These are phyloP conservation scores for Phorcus lineatus DNA, from an alignment of 2,888 invertebrate species.

Conservation along the genomic window DNA sequence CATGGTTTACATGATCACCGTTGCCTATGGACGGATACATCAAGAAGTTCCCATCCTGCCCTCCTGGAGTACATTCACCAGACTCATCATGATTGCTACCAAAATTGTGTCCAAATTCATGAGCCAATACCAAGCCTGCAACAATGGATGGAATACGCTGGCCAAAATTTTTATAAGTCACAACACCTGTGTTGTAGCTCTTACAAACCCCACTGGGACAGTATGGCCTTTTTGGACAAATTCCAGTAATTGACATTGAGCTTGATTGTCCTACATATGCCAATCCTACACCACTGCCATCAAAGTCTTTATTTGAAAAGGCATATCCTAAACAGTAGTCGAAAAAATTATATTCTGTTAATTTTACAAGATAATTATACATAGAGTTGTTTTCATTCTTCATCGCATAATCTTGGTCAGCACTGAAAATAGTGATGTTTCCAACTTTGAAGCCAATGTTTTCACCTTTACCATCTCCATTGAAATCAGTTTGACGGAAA, in stretches of 20 bases:
- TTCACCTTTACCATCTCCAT: slow-evolving; percentile 65
- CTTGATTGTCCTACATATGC: slow-evolving; percentile 61
- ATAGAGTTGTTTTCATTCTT: slow-evolving; percentile 35
- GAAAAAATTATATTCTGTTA: slow-evolving; percentile 55
- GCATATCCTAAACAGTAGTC: slow-evolving; percentile 54
- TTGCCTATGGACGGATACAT: slow-evolving; percentile 61
- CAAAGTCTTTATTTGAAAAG: slow-evolving; percentile 60
- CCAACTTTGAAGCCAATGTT: slow-evolving; percentile 65
- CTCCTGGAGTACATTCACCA: slow-evolving; percentile 46
- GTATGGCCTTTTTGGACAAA: not conserved
- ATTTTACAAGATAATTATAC: slow-evolving; percentile 47
- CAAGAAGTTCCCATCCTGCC: slow-evolving; percentile 56
- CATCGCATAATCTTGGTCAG: slow-evolving; percentile 41
- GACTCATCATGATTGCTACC: slow-evolving; percentile 60
- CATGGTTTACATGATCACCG: slow-evolving; percentile 57
- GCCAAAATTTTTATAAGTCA: slow-evolving; percentile 50
- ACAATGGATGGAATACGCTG: slow-evolving; percentile 28
- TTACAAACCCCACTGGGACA: slow-evolving; percentile 60
- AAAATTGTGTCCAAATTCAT: slow-evolving; percentile 69
- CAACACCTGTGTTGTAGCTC: slow-evolving; percentile 57
- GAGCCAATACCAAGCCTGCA: slow-evolving; percentile 53
- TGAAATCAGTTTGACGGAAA: slow-evolving; percentile 67
- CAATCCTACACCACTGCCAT: slow-evolving; percentile 56
- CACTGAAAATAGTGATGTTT: slow-evolving; percentile 51
- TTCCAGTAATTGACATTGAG: slow-evolving; percentile 28